Conservation (phyloP, 2,113 vertebrate genomes). For the Toxotes jaculatrix region DNA sequence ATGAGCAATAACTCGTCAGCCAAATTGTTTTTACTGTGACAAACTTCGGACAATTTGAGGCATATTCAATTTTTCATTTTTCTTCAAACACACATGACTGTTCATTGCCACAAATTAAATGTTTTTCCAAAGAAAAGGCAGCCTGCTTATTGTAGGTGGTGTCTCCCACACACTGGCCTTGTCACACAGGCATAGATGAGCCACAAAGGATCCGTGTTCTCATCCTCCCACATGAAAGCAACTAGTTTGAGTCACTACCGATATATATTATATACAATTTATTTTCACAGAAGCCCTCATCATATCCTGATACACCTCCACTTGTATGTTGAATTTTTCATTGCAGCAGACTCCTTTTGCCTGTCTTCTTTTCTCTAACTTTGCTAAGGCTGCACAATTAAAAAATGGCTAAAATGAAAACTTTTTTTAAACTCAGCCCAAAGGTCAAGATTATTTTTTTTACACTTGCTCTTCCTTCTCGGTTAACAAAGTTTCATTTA, state of each 20-base stretch:
- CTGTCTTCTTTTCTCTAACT: not conserved
- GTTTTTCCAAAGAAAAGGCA: conserved; percentile 44
- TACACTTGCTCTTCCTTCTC: not conserved
- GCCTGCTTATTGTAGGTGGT: conserved; percentile 54
- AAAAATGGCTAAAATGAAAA: not conserved
- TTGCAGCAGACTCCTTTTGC: not conserved
- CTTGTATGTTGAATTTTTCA: not conserved
- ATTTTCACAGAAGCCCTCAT: conserved; percentile 30
- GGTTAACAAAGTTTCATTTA: not conserved
- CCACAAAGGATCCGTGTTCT: conserved; percentile 57
- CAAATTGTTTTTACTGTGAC: not conserved
- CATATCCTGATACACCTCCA: conserved; percentile 23
- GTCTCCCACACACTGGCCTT: conserved; percentile 64
- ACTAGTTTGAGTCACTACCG: conserved; percentile 39
- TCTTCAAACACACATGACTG: not conserved
- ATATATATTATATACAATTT: conserved; percentile 15
- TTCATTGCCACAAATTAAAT: conserved; percentile 50
- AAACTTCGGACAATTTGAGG: not conserved
- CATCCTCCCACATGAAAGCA: conserved; percentile 53
- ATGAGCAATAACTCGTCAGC: not conserved
- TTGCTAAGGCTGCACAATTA: not conserved
- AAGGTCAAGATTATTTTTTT: not conserved
- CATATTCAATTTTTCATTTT: not conserved
- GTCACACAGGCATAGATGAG: conserved; percentile 53
- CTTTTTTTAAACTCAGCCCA: not conserved